Percentiles rank a stretch among this genome's conserved stretches.
phyloP scores from a whole-genome alignment of 2,113 vertebrate species.

The Lepidothrix coronata region DNA sequence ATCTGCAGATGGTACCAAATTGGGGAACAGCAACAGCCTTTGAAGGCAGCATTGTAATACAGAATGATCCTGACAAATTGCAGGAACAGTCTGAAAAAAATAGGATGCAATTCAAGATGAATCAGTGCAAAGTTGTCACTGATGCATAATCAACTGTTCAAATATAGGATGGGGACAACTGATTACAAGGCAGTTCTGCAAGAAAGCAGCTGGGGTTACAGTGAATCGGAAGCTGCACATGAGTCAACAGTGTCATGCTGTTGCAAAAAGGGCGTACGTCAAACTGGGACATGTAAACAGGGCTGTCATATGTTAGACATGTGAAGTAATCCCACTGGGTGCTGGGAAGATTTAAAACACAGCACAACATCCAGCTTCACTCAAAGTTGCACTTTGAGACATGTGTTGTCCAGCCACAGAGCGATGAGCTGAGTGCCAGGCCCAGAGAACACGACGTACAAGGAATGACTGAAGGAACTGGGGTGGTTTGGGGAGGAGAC shows the following conservation, averaged over 20 bases:
- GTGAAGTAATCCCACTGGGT: neutral
- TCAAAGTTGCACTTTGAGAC: neutral
- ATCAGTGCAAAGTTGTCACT: slow-evolving; percentile 62
- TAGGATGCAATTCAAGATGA: slow-evolving; percentile 63
- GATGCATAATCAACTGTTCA: slow-evolving; percentile 60
- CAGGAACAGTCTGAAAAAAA: slow-evolving; percentile 48
- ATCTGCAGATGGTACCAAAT: slow-evolving; percentile 25
- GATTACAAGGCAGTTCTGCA: slow-evolving; percentile 64
- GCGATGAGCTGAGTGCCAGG: neutral
- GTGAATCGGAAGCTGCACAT: slow-evolving; percentile 32
- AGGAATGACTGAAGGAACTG: neutral
- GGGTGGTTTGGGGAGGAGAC: neutral
- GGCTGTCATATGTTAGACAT: slow-evolving; percentile 20
- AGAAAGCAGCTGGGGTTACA: slow-evolving; percentile 50
- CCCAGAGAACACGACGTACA: neutral
- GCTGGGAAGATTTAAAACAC: neutral
- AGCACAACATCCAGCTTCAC: neutral
- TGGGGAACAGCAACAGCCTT: slow-evolving; percentile 12
- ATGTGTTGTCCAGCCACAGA: neutral
- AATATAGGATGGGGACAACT: slow-evolving; percentile 62
- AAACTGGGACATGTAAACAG: slow-evolving; percentile 16
- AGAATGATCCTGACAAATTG: slow-evolving; percentile 48
- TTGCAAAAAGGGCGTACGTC: slow-evolving; percentile 34
- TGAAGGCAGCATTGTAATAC: slow-evolving; percentile 20
- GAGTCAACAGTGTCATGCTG: neutral